phyloP scores from a whole-genome alignment of 2,888 invertebrate genomes.

The Urechis unicinctus region DNA sequence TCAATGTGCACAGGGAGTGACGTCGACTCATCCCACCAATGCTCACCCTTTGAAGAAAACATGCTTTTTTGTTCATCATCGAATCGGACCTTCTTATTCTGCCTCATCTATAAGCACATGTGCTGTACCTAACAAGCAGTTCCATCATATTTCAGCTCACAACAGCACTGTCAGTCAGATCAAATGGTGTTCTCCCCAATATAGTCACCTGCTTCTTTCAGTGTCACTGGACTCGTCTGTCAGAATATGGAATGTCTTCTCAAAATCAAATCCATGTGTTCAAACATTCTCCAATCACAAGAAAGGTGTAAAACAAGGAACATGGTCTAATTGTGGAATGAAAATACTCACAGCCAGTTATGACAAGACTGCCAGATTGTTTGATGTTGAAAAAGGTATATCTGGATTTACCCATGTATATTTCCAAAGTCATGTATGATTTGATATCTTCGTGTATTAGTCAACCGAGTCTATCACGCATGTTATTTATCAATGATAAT shows the following conservation, averaged over 20 bases:
- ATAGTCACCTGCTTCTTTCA: constrained; percentile 42
- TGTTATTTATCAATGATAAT: too few species aligned
- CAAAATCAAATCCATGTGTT: constrained; percentile 27
- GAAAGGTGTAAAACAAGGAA: constrained; percentile 42
- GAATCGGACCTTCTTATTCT: constrained; percentile 27
- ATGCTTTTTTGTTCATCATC: constrained; percentile 31
- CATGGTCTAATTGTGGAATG: constrained; percentile 38
- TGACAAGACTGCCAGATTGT: constrained; percentile 37
- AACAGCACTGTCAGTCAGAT: constrained; percentile 38
- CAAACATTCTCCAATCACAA: constrained; percentile 26
- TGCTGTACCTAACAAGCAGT: too few species aligned
- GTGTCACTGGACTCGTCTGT: constrained; percentile 43
- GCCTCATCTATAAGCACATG: constrained; percentile 12
- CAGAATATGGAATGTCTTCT: constrained; percentile 45
- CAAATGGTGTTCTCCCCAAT: constrained; percentile 35
- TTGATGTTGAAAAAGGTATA: constrained; percentile 44
- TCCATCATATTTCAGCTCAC: too few species aligned
- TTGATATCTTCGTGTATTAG: too few species aligned
- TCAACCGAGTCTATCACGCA: too few species aligned
- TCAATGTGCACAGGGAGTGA: too few species aligned
- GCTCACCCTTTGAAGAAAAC: constrained; percentile 4
- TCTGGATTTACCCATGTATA: too few species aligned
- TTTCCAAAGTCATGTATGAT: background rate
- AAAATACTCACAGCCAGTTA: constrained; percentile 40
- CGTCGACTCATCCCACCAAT: too few species aligned